Percentiles rank a stretch among this genome's conserved stretches.
These are phyloP conservation scores for Bombycilla garrulus DNA, from an alignment of 2,113 vertebrate species.

Conservation along the genomic window DNA sequence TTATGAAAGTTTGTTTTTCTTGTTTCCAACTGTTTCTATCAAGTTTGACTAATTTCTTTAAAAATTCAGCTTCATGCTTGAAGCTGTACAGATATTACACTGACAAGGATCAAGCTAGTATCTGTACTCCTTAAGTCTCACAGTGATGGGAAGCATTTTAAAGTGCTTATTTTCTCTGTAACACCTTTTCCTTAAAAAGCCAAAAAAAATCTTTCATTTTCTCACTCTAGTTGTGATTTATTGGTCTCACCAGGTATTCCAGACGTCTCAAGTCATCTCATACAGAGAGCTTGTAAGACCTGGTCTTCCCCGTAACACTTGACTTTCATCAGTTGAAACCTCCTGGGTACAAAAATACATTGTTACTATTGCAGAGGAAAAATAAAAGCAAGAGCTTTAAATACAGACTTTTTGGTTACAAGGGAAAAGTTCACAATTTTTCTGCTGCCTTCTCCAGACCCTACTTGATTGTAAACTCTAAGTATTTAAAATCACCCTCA, in stretches of 20 bases:
- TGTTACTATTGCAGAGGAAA: background rate
- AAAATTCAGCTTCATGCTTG: background rate
- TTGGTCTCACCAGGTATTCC: background rate
- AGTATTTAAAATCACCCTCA: background rate
- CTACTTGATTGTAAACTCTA: background rate
- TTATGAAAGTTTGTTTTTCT: background rate
- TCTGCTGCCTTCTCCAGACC: background rate
- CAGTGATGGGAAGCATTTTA: background rate
- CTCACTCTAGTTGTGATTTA: background rate
- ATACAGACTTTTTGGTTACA: background rate
- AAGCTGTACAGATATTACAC: background rate
- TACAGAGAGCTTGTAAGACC: background rate
- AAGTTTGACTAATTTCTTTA: background rate
- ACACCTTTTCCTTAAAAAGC: background rate
- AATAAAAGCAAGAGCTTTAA: background rate
- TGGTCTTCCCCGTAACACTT: background rate
- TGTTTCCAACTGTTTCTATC: background rate
- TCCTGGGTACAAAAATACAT: background rate
- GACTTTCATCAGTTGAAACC: background rate
- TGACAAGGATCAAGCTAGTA: background rate
- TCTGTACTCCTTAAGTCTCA: background rate
- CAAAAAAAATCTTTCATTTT: background rate
- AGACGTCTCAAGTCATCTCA: background rate
- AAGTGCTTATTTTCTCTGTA: background rate
- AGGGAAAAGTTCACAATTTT: background rate